Evolutionary conservation across 2,888 invertebrate genomes (phyloP).

Genomic region (Torymus texanus): DNA sequence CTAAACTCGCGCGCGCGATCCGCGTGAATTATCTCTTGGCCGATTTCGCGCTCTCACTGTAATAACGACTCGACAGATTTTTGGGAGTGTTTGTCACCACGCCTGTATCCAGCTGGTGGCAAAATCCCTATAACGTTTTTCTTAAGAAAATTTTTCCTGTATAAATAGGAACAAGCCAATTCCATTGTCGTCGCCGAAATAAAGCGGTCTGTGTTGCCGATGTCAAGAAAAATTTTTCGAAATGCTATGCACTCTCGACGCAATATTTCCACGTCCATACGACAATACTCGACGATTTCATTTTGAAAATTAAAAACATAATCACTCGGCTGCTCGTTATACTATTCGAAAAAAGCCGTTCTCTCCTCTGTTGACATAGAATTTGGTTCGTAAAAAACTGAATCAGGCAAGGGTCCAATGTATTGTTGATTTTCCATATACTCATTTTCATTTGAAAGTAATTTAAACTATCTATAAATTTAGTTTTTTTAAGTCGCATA

Average conservation of each 20-base stretch:
- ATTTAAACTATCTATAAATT: no score
- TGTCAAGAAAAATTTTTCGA: conserved; percentile 55
- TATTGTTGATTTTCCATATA: conserved; percentile 40
- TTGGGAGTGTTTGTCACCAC: conserved; percentile 61
- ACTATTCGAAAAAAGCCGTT: conserved; percentile 52
- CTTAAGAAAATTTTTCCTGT: conserved; percentile 61
- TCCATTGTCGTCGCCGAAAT: conserved; percentile 57
- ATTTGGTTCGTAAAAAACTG: conserved; percentile 48
- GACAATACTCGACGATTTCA: conserved; percentile 59
- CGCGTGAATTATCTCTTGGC: conserved; percentile 33
- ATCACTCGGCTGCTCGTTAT: conserved; percentile 14
- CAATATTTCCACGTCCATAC: conserved; percentile 58
- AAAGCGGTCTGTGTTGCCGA: conserved; percentile 57
- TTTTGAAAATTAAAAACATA: neutral
- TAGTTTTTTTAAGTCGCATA: no score
- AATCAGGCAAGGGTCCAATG: conserved; percentile 35
- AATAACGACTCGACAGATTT: conserved; percentile 59
- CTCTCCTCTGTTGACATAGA: conserved; percentile 36
- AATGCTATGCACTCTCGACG: conserved; percentile 58
- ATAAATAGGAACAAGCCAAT: conserved; percentile 60
- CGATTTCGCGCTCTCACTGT: conserved; percentile 45
- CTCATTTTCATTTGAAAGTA: no score
- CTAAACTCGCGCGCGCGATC: conserved; percentile 30
- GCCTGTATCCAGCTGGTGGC: conserved; percentile 62
- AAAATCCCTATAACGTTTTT: conserved; percentile 63